phyloP scores from a whole-genome alignment of 2,888 invertebrate genomes.

The Crematogaster levior region DNA sequence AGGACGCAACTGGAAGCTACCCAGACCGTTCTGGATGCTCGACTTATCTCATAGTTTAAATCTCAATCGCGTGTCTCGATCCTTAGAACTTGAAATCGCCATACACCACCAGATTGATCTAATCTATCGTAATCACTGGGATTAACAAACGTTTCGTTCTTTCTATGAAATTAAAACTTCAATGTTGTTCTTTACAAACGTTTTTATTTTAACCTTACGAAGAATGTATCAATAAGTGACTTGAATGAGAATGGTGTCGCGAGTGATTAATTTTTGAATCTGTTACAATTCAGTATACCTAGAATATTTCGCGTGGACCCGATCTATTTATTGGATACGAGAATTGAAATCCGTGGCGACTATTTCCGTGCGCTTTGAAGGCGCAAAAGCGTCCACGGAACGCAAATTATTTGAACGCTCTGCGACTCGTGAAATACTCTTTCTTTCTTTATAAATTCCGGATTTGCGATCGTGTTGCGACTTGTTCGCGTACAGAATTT shows the following conservation, averaged over 20 bases:
- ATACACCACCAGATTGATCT: too few species aligned
- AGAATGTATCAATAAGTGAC: background rate
- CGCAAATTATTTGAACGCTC: background rate
- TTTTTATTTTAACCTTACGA: background rate
- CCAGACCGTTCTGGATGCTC: slow-evolving; percentile 26
- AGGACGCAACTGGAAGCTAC: slow-evolving; percentile 43
- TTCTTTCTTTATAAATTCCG: background rate
- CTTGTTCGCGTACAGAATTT: background rate
- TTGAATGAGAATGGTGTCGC: background rate
- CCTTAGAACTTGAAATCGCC: background rate
- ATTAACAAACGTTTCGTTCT: background rate
- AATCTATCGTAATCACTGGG: background rate
- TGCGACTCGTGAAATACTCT: background rate
- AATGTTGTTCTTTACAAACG: background rate
- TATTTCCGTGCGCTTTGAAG: slow-evolving; percentile 55
- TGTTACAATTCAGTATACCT: background rate
- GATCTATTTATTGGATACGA: background rate
- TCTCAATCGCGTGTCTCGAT: background rate
- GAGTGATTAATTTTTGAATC: background rate
- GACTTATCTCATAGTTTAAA: slow-evolving; percentile 24
- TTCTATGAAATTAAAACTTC: background rate
- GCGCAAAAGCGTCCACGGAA: slow-evolving; percentile 6
- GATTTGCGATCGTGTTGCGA: background rate
- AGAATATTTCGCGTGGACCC: background rate
- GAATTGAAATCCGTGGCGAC: slow-evolving; percentile 16